Conservation (phyloP, 1,140 invertebrate genomes). For the Pygmarrhopalites habei region DNA sequence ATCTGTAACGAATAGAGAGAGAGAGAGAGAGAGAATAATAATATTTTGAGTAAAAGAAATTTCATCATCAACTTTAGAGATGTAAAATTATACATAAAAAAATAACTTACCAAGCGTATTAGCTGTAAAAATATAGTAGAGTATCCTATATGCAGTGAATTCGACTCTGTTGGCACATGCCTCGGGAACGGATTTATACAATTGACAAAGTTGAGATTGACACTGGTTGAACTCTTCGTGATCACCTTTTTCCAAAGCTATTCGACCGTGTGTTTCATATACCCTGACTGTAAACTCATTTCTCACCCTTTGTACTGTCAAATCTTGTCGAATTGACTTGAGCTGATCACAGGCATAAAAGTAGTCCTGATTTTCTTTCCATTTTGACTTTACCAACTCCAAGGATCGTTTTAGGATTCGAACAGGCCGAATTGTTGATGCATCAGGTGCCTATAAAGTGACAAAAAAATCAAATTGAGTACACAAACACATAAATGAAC, state of each 20-base stretch:
- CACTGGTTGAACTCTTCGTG: slow-evolving; percentile 95
- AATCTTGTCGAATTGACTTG: slow-evolving; percentile 96
- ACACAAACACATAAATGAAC: slow-evolving; percentile 5
- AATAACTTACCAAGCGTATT: slow-evolving; percentile 77
- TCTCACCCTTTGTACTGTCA: slow-evolving; percentile 93
- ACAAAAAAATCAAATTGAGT: slow-evolving; percentile 4
- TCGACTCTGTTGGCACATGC: slow-evolving; percentile 63
- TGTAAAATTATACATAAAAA: slow-evolving; percentile 11
- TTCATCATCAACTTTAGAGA: not conserved
- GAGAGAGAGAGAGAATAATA: not conserved
- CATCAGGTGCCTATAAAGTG: slow-evolving; percentile 73
- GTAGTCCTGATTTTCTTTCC: slow-evolving; percentile 85
- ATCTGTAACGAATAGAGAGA: slow-evolving; percentile 57
- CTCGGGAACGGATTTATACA: slow-evolving; percentile 65
- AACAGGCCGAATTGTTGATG: slow-evolving; percentile 81
- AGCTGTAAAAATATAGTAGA: slow-evolving; percentile 96
- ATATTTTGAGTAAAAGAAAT: slow-evolving; percentile 12
- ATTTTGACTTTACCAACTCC: slow-evolving; percentile 80
- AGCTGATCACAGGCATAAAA: slow-evolving; percentile 95
- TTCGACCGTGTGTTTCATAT: slow-evolving; percentile 95
- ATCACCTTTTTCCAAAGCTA: slow-evolving; percentile 93
- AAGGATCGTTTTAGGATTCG: slow-evolving; percentile 76
- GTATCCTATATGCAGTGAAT: slow-evolving; percentile 88
- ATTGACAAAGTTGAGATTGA: slow-evolving; percentile 90
- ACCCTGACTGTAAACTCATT: slow-evolving; percentile 91